phyloP scores from a whole-genome alignment of 2,888 invertebrate species.

The Shargacucullia verbasci region DNA sequence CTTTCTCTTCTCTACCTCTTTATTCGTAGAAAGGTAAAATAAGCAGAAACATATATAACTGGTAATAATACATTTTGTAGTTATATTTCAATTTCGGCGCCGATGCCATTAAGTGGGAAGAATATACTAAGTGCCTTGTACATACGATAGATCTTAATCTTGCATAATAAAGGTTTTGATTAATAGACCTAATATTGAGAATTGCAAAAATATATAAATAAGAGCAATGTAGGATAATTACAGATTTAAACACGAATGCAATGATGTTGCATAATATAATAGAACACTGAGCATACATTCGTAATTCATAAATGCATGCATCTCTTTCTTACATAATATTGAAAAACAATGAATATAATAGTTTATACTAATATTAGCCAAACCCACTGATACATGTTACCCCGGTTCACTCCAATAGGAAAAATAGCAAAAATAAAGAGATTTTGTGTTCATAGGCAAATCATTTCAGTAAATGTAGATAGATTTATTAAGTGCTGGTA shows the following conservation, averaged over 20 bases:
- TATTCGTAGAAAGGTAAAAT: slow-evolving; percentile 58
- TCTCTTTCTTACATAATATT: no score
- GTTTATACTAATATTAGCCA: slow-evolving; percentile 36
- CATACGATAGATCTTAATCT: slow-evolving; percentile 21
- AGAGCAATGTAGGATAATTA: no score
- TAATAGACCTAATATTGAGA: slow-evolving; percentile 2
- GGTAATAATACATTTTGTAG: not conserved
- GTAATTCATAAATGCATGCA: no score
- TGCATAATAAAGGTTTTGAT: slow-evolving; percentile 24
- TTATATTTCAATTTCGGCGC: slow-evolving; percentile 18
- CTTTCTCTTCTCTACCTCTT: slow-evolving; percentile 65
- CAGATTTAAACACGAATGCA: no score
- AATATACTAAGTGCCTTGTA: slow-evolving; percentile 24
- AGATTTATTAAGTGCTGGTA: slow-evolving; percentile 30
- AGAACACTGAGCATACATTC: no score
- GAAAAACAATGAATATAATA: slow-evolving; percentile 15
- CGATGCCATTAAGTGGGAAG: slow-evolving; percentile 8
- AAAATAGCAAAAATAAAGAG: slow-evolving; percentile 7
- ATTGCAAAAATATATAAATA: not conserved
- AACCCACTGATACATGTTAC: slow-evolving; percentile 60
- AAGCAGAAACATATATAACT: slow-evolving; percentile 43
- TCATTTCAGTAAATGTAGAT: slow-evolving; percentile 26
- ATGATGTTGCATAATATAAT: no score
- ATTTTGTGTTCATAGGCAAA: slow-evolving; percentile 18
- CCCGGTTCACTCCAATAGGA: slow-evolving; percentile 38